Evolutionary conservation across 2,888 invertebrate species (phyloP).

Genomic region (Tipula vernalis): DNA sequence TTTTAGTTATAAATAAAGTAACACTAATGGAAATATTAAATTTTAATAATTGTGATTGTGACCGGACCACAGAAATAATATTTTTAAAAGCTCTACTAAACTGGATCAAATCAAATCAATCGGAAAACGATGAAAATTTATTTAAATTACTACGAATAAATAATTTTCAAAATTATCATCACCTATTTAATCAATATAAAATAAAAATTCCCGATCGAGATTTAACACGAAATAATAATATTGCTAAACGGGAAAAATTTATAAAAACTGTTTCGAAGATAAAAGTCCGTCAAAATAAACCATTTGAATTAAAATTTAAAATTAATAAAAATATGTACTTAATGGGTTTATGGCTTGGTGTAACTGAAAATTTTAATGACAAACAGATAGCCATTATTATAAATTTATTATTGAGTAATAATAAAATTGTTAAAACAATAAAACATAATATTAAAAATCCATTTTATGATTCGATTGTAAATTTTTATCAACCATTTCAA

Average conservation of each 20-base stretch:
- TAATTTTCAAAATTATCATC: background rate
- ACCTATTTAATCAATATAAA: background rate
- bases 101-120: background rate
- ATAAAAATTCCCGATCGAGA: background rate
- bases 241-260: background rate
- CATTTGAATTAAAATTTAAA: background rate
- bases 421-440: background rate
- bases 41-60: background rate
- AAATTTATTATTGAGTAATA: background rate
- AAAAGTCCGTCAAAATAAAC: background rate
- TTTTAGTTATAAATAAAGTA: background rate
- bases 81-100: background rate
- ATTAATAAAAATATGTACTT: background rate
- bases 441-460: background rate
- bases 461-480: background rate
- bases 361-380: background rate
- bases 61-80: background rate
- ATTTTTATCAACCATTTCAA: background rate
- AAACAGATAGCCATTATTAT: background rate
- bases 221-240: background rate
- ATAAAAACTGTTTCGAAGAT: background rate
- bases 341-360: background rate
- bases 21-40: background rate
- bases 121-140: background rate
- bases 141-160: background rate